Conservation (phyloP, 23 tunicate species). For the Halocynthia roretzi region DNA sequence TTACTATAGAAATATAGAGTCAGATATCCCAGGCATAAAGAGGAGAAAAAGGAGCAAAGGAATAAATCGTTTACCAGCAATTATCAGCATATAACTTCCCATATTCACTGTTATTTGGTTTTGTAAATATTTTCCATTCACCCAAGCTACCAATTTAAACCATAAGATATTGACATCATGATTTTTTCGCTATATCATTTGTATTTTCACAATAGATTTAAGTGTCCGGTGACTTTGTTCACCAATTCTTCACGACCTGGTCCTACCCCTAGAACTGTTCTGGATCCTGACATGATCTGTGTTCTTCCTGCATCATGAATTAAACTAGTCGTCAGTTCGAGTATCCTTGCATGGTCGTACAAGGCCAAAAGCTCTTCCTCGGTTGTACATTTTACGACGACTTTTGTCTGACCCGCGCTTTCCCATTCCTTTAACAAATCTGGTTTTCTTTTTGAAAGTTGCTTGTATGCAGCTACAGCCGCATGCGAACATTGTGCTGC, state of each 20-base stretch:
- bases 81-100: too few relatives aligned
- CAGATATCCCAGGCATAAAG: too few relatives aligned
- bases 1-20: too few relatives aligned
- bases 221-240: conserved; percentile 72
- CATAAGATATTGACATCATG: too few relatives aligned
- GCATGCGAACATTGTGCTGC: conserved; percentile 93
- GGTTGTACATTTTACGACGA: conserved; percentile 66
- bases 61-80: too few relatives aligned
- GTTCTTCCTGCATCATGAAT: conserved; percentile 96
- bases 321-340: conserved; percentile 47
- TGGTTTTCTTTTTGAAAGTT: conserved; percentile 18
- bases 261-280: conserved; percentile 89
- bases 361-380: conserved; percentile 64
- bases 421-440: conserved; percentile 53
- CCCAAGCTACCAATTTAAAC: too few relatives aligned
- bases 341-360: conserved; percentile 50
- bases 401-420: conserved; percentile 80
- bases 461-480: conserved; percentile 79
- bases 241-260: conserved; percentile 73
- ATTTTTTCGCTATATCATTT: too few relatives aligned
- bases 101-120: too few relatives aligned
- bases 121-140: too few relatives aligned
- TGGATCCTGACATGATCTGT: conserved; percentile 80
- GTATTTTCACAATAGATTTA: conserved; percentile 48
- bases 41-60: too few relatives aligned